Evolutionary conservation across 2,113 vertebrate species (phyloP), one percentile per base, ranked within the genome.

Genomic region (Monarcha castaneiventris): DNA sequence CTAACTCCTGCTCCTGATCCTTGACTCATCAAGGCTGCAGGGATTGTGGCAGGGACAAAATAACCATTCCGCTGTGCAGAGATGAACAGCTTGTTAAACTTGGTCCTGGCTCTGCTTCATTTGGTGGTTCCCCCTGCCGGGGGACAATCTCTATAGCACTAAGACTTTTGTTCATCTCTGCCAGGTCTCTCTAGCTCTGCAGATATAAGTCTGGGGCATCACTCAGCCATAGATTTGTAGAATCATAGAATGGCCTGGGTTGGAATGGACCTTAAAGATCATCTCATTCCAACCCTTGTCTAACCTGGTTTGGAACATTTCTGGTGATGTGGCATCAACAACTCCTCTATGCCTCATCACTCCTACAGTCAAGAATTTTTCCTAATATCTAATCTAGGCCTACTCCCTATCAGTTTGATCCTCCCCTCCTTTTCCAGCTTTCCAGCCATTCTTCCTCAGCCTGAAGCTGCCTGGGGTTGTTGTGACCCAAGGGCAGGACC

Each of bases 71-170:
- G 10, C 5, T 9, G 1, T 11, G 22, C 3, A 6, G 20, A 52
- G 10, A 16, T 32, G 21, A 32, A n/a, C 0, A 2, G 7, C 20
- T 35, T 4, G 3, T 3, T 18, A 37, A 32, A 35, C 8, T 27
- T 2, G 1, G 21, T 54, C 18, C 32, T 29, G 16, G 14, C 7
- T 72, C n/a, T 76, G 29, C 52, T 80, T 58, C 12, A 4, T 33
- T 41, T 0, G 0, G 5, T n/a, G 26, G 4, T 39, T 58, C 6
- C 7, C 10, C 21, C 4, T 3, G 0, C 35, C 12, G 10, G 4
- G 20, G 8, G 15, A 23, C 6, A 29, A 16, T n/a, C 18, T 75
- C 9, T 1, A 1, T 6, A 54, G 16, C 32, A 23, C 16, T 23
- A 17, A 26, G 49, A 23, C 12, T 66, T 78, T 58, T 61, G 8